Evolutionary conservation across 2,113 vertebrate species (phyloP).

Genomic region (Phasianus colchicus): DNA sequence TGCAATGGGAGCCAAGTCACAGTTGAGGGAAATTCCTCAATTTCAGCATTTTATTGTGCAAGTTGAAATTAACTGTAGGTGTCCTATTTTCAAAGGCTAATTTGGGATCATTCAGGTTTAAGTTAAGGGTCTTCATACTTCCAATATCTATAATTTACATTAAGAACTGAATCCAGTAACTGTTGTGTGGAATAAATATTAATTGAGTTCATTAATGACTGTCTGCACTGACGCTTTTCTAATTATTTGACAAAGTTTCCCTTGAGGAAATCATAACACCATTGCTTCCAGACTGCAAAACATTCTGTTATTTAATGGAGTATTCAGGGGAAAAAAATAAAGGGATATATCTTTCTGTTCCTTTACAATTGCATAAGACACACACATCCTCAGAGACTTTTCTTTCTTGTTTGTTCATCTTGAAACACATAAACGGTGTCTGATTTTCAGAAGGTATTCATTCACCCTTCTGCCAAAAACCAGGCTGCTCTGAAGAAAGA

Average conservation of each 20-base stretch:
- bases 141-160: background rate
- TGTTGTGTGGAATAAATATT: background rate
- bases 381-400: rapidly evolving
- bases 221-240: background rate
- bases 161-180: background rate
- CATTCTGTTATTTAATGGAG: background rate
- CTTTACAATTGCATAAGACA: background rate
- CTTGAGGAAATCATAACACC: background rate
- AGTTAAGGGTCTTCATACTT: background rate
- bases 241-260: background rate
- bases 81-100: background rate
- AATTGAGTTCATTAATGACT: background rate
- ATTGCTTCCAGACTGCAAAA: background rate
- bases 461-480: background rate
- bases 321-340: background rate
- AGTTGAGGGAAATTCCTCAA: background rate
- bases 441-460: background rate
- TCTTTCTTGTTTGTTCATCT: background rate
- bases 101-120: background rate
- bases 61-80: background rate
- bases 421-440: background rate
- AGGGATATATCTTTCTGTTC: background rate
- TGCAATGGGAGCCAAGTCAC: rapidly evolving
- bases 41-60: background rate
- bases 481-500: background rate